Evolutionary conservation across 1,140 invertebrate genomes (phyloP).

Genomic region (Hesperophylax magnus): DNA sequence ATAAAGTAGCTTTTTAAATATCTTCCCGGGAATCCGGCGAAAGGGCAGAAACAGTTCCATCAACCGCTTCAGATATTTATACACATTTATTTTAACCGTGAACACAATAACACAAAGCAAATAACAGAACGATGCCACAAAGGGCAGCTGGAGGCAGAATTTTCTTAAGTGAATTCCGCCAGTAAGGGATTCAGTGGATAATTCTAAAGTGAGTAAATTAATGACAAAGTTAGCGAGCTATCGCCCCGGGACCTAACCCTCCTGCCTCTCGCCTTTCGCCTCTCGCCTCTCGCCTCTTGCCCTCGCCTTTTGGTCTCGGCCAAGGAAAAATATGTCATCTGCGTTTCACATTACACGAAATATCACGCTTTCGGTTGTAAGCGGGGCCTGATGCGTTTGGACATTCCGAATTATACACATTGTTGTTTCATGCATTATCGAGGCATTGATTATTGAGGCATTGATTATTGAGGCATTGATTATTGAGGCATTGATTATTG

Average conservation of each 20-base stretch:
- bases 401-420: too few relatives aligned
- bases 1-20: not conserved
- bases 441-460: too few relatives aligned
- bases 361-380: too few relatives aligned
- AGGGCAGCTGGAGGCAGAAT: slow-evolving; percentile 23
- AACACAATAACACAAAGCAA: slow-evolving; percentile 22
- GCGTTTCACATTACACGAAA: not conserved
- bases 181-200: slow-evolving; percentile 33
- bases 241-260: slow-evolving; percentile 5
- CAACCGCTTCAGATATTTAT: not conserved
- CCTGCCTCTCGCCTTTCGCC: not conserved
- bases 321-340: not conserved
- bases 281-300: not conserved
- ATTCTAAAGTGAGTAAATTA: slow-evolving; percentile 33
- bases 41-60: not conserved
- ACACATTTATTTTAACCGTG: not conserved
- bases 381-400: too few relatives aligned
- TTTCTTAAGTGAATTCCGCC: slow-evolving; percentile 25
- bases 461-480: too few relatives aligned
- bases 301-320: not conserved
- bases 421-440: too few relatives aligned
- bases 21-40: not conserved
- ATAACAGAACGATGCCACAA: slow-evolving; percentile 11
- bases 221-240: slow-evolving; percentile 35
- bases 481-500: too few relatives aligned